phyloP scores from a whole-genome alignment of 2,113 vertebrate genomes.

The Salvelinus sp. region DNA sequence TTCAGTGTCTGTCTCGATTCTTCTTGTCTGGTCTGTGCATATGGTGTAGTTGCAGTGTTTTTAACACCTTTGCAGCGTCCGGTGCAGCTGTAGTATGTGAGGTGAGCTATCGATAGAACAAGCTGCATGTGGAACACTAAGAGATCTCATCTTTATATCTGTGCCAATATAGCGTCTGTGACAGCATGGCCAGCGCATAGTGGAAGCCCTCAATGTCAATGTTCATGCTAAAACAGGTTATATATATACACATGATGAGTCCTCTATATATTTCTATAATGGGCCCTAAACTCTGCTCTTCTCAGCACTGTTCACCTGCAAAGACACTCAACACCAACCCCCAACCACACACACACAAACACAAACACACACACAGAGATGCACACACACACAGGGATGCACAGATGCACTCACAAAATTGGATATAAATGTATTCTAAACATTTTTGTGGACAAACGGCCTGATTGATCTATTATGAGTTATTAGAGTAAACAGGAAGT shows the following conservation, averaged over 20 bases:
- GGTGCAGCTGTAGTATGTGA: neutral
- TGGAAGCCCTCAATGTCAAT: too few species aligned
- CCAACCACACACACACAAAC: neutral
- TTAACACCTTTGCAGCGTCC: slow-evolving; percentile 49
- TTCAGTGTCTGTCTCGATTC: neutral
- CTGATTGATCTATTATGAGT: too few species aligned
- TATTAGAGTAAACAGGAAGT: too few species aligned
- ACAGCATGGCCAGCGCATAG: neutral
- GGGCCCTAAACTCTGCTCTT: neutral
- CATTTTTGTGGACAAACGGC: too few species aligned
- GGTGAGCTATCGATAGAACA: neutral
- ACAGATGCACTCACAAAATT: neutral
- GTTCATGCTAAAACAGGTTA: neutral
- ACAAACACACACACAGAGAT: neutral
- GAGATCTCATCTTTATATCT: neutral
- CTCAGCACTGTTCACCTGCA: neutral
- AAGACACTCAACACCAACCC: neutral
- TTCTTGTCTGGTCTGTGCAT: neutral
- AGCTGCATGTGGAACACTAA: neutral
- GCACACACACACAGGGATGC: neutral
- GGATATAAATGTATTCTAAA: neutral
- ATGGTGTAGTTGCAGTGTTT: neutral
- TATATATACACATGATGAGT: neutral
- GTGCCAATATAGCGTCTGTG: neutral
- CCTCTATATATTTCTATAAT: too few species aligned